These are phyloP conservation scores for Micropoecilia bifurca DNA, from an alignment of 2,797 vertebrate genomes.

Conservation along the genomic window DNA sequence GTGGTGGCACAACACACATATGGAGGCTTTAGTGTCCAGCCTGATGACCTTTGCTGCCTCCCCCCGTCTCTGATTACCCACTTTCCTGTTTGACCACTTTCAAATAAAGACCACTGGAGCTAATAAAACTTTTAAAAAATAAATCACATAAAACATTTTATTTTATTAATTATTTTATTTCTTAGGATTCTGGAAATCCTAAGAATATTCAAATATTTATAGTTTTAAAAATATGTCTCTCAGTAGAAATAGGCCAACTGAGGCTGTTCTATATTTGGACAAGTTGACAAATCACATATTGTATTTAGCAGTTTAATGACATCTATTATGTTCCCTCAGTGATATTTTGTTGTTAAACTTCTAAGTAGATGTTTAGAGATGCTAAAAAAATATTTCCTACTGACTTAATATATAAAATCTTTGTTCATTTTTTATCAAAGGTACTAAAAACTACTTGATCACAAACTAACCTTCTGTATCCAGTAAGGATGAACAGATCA, in stretches of 20 bases:
- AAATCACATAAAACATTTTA: no score
- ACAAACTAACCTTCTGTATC: not conserved
- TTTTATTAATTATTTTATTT: not conserved
- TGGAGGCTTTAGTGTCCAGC: no score
- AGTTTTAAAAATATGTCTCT: not conserved
- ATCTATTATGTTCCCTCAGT: not conserved
- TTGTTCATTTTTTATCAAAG: not conserved
- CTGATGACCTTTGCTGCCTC: no score
- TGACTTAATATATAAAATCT: not conserved
- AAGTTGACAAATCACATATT: not conserved
- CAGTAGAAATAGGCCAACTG: not conserved
- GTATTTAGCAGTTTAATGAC: not conserved
- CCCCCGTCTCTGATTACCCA: no score
- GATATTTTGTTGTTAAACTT: not conserved
- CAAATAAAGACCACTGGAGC: no score
- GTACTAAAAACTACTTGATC: not conserved
- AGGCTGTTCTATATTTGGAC: not conserved
- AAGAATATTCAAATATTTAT: not conserved
- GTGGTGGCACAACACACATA: no score
- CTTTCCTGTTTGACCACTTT: no score
- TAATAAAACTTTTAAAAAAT: no score
- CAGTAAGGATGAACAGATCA: not conserved
- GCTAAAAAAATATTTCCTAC: not conserved
- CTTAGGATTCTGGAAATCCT: not conserved
- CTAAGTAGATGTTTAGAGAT: not conserved